Percentiles rank a stretch among this genome's conserved stretches.
Evolutionary conservation across 2,797 vertebrate species (phyloP).

Genomic region (Taeniopygia guttata): DNA sequence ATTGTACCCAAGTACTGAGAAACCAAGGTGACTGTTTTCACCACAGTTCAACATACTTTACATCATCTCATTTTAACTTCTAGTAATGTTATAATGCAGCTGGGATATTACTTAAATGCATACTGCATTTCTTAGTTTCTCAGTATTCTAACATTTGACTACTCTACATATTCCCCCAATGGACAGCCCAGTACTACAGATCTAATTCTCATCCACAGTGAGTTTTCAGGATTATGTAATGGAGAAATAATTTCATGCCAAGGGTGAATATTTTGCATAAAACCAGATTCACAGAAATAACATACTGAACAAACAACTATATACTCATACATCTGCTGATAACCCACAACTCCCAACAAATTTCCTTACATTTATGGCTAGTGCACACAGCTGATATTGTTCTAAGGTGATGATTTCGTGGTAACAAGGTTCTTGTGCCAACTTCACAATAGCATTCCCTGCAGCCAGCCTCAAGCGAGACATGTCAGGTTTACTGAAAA

Average conservation of each 20-base stretch:
- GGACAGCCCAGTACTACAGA: background rate
- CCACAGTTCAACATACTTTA: background rate
- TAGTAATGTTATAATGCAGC: background rate
- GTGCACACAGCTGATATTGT: conserved; percentile 94
- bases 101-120: background rate
- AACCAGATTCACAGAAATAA: background rate
- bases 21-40: background rate
- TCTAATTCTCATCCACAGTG: background rate
- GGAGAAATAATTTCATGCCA: background rate
- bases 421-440: conserved; percentile 97
- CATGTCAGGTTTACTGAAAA: conserved; percentile 95
- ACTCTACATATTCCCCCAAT: background rate
- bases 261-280: background rate
- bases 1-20: background rate
- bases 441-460: conserved; percentile 90
- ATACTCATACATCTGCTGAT: background rate
- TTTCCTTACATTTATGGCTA: conserved; percentile 94
- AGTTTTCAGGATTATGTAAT: background rate
- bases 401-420: conserved; percentile 98
- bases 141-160: background rate
- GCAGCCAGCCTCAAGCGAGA: conserved; percentile 93
- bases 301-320: background rate
- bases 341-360: background rate
- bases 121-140: background rate
- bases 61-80: background rate